Evolutionary conservation across 2,113 vertebrate genomes (phyloP), one percentile per base, ranked within the genome.

Genomic region (Crocuta crocuta): DNA sequence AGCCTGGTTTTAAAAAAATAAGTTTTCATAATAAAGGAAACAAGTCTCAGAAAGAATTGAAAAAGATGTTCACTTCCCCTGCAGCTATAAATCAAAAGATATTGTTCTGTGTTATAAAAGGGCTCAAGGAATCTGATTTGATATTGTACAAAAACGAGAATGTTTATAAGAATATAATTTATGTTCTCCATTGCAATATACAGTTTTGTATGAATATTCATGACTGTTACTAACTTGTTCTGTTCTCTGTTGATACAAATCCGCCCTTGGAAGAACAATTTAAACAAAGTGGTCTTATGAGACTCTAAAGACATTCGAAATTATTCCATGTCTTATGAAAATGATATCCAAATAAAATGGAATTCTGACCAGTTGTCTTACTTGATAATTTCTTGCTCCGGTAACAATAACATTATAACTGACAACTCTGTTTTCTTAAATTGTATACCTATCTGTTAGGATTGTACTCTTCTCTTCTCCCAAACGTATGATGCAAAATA

Each of bases 191-290:
- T 95, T 76, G 58, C 63, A 74, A 94, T 73, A 65, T 68, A 55
- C 58, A 61, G 91, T 71, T 80, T 73, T 48, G 6, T 83, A 79
- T 97, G 92, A 96, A 97, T 97, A 97, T 97, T 97, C 92, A 96
- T 89, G 76, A 81, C 31, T 10, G 10, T 28, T 28, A 73, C 85
- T 70, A 71, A 89, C 90, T 93, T 58, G 23, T 71, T 93, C 81
- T 74, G 7, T 43, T 91, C 82, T 88, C 73, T 88, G 70, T 58
- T 98, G 73, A 96, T 91, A 96, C 24, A 58, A 95, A 96, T 76
- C 43, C 13, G 13, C 73, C 86, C 71, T 95, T 91, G 65, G 94
- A 97, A 95, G 90, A 93, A 91, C 65, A 91, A 91, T 89, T 95
- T 94, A 63, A 94, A 89, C 39, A 83, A 93, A 95, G 48, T 71